Evolutionary conservation across 2,113 vertebrate genomes (phyloP).

Genomic region (Salvelinus sp.): DNA sequence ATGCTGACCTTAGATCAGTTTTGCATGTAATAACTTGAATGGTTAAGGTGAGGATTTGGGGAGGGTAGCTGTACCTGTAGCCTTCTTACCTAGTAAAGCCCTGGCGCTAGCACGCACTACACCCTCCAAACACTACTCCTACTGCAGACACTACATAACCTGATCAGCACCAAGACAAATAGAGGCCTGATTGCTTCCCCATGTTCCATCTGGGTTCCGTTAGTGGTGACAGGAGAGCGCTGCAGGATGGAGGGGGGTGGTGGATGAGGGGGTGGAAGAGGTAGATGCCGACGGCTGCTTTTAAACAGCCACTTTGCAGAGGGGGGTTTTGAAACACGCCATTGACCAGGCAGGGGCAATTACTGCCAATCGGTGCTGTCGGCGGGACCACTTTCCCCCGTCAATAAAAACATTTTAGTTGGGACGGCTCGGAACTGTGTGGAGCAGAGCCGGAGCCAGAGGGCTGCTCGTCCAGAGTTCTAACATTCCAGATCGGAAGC

Average conservation of each 20-base stretch:
- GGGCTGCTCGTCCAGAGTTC: conserved; percentile 38
- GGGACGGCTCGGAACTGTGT: conserved; percentile 50
- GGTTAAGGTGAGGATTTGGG: too few species aligned
- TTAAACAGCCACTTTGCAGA: conserved; percentile 70
- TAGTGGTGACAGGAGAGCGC: conserved; percentile 55
- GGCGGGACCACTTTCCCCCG: conserved; percentile 63
- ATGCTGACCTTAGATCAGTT: too few species aligned
- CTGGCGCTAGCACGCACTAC: background rate
- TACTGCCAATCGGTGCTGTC: conserved; percentile 70
- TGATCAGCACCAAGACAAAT: conserved; percentile 77
- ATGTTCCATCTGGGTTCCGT: conserved; percentile 76
- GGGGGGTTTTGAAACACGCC: conserved; percentile 68
- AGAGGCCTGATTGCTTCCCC: conserved; percentile 73
- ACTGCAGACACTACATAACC: conserved; percentile 67
- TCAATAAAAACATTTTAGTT: conserved; percentile 76
- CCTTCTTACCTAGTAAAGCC: too few species aligned
- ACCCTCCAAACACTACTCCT: too few species aligned
- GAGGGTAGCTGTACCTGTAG: too few species aligned
- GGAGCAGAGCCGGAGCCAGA: conserved; percentile 44
- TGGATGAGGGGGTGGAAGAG: conserved; percentile 24
- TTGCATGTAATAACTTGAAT: too few species aligned
- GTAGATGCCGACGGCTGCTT: conserved; percentile 14
- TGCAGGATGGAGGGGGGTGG: conserved; percentile 40
- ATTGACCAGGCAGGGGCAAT: conserved; percentile 64
- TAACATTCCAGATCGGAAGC: conserved; percentile 57